A percentile compares a stretch with the other conserved stretches of the same genome.
phyloP scores from a whole-genome alignment of 2,113 vertebrate genomes.

The Malaclemys terrapin region DNA sequence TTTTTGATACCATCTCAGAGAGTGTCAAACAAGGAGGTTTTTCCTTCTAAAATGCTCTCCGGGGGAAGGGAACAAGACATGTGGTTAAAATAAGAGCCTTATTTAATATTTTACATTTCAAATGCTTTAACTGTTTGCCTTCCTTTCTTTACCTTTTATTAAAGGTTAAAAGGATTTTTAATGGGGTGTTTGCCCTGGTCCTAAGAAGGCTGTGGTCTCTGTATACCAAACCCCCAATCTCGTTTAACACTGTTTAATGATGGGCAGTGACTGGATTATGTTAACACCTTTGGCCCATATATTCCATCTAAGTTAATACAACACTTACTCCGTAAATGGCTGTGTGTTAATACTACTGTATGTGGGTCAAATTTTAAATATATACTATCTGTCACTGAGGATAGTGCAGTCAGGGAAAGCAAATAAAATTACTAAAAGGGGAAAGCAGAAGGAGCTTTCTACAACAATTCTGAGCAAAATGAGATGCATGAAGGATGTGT shows the following conservation, averaged over 20 bases:
- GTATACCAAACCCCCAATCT: neutral
- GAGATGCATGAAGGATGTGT: neutral
- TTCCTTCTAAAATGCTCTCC: neutral
- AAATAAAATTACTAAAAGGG: neutral
- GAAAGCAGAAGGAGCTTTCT: neutral
- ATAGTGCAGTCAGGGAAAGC: neutral
- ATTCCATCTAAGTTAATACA: neutral
- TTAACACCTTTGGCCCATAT: neutral
- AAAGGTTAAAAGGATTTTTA: neutral
- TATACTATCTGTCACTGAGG: neutral
- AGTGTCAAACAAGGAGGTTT: neutral
- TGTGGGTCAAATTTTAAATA: neutral
- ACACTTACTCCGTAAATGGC: neutral
- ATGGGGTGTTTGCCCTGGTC: neutral
- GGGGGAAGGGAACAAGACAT: neutral
- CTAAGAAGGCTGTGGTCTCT: neutral
- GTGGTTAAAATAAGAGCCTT: neutral
- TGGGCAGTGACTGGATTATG: neutral
- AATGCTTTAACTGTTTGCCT: neutral
- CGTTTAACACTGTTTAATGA: neutral
- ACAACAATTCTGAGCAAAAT: neutral
- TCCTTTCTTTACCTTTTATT: neutral
- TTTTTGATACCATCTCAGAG: neutral
- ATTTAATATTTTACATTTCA: neutral
- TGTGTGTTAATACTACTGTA: neutral